Percentiles rank a stretch among this genome's conserved stretches.
phyloP scores from a whole-genome alignment of 2,797 vertebrate genomes.

The Odontamblyopus lacepedii region DNA sequence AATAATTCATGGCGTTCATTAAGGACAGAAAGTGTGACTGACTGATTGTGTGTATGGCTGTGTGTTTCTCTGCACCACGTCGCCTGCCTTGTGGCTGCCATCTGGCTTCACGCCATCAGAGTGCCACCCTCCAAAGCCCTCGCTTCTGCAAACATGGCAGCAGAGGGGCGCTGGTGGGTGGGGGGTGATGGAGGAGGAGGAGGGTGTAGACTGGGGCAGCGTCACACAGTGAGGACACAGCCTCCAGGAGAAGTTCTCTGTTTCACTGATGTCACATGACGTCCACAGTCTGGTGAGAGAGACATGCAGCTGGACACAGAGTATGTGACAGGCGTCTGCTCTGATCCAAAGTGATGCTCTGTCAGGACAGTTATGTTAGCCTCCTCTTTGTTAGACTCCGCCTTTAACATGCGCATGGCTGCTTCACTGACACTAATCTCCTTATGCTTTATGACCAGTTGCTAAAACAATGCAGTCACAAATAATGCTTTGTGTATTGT shows the following conservation, averaged over 20 bases:
- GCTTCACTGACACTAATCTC: constrained; percentile 20
- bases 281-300: constrained; percentile 70
- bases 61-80: constrained; percentile 68
- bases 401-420: constrained; percentile 14
- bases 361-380: constrained; percentile 43
- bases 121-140: constrained; percentile 79
- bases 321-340: constrained; percentile 60
- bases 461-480: background rate
- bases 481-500: background rate
- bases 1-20: constrained; percentile 78
- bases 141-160: constrained; percentile 69
- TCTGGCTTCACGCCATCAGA: constrained; percentile 82
- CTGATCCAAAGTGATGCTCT: constrained; percentile 59
- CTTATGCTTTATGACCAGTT: constrained; percentile 16
- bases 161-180: constrained; percentile 38
- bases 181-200: background rate
- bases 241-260: constrained; percentile 64
- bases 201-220: constrained; percentile 11
- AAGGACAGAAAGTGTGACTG: constrained; percentile 72
- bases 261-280: constrained; percentile 71
- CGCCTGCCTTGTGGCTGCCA: constrained; percentile 83
- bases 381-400: constrained; percentile 14
- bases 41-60: constrained; percentile 50
- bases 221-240: constrained; percentile 37
- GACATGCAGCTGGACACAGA: constrained; percentile 61